Evolutionary conservation across 2,888 invertebrate species (phyloP), one percentile per base, ranked within the genome.

Genomic region (Tipula confusa): DNA sequence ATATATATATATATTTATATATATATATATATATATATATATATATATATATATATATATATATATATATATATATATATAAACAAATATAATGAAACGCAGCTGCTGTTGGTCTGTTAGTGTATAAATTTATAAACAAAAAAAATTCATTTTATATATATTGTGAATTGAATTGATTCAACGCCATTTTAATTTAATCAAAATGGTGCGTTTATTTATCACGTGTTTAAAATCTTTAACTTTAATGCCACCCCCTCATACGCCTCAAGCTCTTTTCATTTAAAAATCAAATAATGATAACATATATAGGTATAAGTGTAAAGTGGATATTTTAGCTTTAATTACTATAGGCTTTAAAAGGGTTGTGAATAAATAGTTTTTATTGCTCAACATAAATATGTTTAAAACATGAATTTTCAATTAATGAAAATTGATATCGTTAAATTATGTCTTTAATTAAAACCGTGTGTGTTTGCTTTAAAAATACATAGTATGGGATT

Each of bases 31-130:
- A n/a, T n/a, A n/a, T n/a, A n/a, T n/a, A n/a, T n/a, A n/a, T n/a
- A n/a, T n/a, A n/a, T n/a, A n/a, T n/a, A n/a, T n/a, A n/a, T n/a
- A n/a, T 11, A 33, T 11, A 33, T 33, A 33, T 4, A 11, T 33
- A 33, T 33, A 33, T 3, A 33, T 33, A 33, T 33, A 33, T n/a
- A n/a, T n/a, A n/a, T n/a, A n/a, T n/a, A n/a, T n/a, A n/a, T 24
- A 43, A 13, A 43, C 15, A 48, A 48, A 64, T 7, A 24, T 24
- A 24, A 24, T 3, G 6, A 64, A 64, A 64, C 64, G 64, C 64
- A 64, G 64, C 64, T 64, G 64, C 64, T 64, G 64, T 64, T 64
- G 64, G 64, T 64, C 24, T 64, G 24, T n/a, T n/a, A n/a, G n/a
- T n/a, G n/a, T n/a, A n/a, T n/a, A n/a, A n/a, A n/a, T n/a, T n/a